A percentile compares a stretch with the other conserved stretches of the same genome.
Conservation (phyloP, 2,113 vertebrate genomes). For the Lonchura striata region DNA sequence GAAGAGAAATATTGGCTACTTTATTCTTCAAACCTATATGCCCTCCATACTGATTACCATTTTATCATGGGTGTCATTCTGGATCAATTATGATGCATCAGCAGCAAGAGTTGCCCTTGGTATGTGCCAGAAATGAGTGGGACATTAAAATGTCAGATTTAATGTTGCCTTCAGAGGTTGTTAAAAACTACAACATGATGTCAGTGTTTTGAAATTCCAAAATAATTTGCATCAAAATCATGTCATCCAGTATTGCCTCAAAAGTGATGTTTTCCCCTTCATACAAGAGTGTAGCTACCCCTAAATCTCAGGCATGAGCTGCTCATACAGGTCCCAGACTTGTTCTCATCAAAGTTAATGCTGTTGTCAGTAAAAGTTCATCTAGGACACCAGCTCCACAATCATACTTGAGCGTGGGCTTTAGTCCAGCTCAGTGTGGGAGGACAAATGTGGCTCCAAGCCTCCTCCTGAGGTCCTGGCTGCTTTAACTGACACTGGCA, state of each 20-base stretch:
- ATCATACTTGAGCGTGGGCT: background rate
- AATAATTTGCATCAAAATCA: background rate
- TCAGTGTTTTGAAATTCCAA: slow-evolving; percentile 8
- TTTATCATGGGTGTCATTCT: slow-evolving; percentile 98
- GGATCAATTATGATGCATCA: slow-evolving; percentile 98
- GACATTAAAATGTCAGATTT: slow-evolving; percentile 10
- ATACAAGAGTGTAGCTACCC: background rate
- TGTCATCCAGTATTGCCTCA: slow-evolving; percentile 22
- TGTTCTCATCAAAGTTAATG: background rate
- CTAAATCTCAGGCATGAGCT: background rate
- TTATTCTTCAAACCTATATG: slow-evolving; percentile 99
- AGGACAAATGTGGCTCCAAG: background rate
- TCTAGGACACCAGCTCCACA: background rate
- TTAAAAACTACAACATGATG: background rate
- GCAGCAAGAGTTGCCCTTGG: slow-evolving; percentile 97
- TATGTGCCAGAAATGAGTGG: slow-evolving; percentile 70
- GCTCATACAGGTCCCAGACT: background rate
- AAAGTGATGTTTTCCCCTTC: background rate
- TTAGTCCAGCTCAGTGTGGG: background rate
- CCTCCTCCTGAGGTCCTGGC: background rate
- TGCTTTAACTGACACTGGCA: background rate
- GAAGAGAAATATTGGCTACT: slow-evolving; percentile 98
- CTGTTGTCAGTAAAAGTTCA: background rate
- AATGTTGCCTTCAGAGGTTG: background rate
- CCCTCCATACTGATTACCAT: slow-evolving; percentile 98